Evolutionary conservation across 2,888 invertebrate species (phyloP), one percentile per base, ranked within the genome.

Genomic region (Pelosia muscerda): DNA sequence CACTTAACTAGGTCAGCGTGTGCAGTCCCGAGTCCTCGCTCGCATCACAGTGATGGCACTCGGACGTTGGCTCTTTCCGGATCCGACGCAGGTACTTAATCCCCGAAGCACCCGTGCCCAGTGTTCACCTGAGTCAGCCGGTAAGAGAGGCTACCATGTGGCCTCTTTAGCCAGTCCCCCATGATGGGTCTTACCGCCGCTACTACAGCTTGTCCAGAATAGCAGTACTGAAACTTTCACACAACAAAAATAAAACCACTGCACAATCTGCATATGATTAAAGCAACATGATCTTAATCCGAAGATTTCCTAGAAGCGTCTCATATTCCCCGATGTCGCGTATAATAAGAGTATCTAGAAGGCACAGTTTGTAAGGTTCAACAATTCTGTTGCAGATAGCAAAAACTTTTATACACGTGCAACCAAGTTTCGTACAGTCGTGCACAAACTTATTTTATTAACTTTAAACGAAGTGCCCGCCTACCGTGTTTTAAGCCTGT

Each of bases 401-500:
- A 42, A 42, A 42, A 42, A 42, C 19, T 42, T 19, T 19, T 19
- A 5, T 19, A 1, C 19, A 19, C 19, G n/a, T 49, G 49, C 49
- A 2, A 49, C 57, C 58, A 65, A 65, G 57, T 58, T 42, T n/a
- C 6, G 49, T 38, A 56, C 64, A 58, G 57, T 65, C 28, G 28
- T 2, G 56, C 38, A 28, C 34, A 63, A 64, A 64, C 64, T 64
- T 23, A 57, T 64, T 64, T 64, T 25, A 57, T 42, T 57, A 64
- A 64, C 63, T 63, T 63, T 63, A 54, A 42, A 63, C 54, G 63
- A 64, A 56, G 23, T 34, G 54, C 55, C 22, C 34, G 34, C 23
- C 49, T 49, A 9, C n/a, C n/a, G 60, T 38, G 60, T 38, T 22
- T 15, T 38, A 34, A n/a, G 31, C 57, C 2, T 49, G 49, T 9